phyloP scores from a whole-genome alignment of 2,888 invertebrate species.

The Dexiosoma caninum region DNA sequence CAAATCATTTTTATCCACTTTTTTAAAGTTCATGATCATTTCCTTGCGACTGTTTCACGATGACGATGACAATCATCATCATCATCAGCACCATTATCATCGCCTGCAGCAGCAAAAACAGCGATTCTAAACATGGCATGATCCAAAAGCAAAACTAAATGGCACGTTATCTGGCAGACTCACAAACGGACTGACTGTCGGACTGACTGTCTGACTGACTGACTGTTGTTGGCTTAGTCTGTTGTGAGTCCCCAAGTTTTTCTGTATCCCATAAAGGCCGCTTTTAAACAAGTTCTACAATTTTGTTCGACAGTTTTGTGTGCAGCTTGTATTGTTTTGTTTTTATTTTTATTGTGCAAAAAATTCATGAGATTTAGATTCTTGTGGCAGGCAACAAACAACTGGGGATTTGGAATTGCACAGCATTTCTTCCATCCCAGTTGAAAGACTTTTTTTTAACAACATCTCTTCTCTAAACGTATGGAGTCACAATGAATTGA shows the following conservation, averaged over 20 bases:
- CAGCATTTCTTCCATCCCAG: slow-evolving; percentile 17
- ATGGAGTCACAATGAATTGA: slow-evolving; percentile 28
- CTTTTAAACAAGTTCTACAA: slow-evolving; percentile 62
- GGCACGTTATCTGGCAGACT: not conserved
- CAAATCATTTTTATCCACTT: not conserved
- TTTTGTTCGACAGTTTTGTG: slow-evolving; percentile 21
- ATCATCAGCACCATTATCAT: slow-evolving; percentile 23
- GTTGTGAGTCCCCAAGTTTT: not conserved
- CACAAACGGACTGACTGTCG: not conserved
- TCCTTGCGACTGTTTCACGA: slow-evolving; percentile 9
- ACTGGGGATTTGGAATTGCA: slow-evolving; percentile 12
- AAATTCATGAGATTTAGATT: slow-evolving; percentile 43
- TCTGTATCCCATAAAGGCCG: slow-evolving; percentile 42
- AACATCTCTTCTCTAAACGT: slow-evolving; percentile 19
- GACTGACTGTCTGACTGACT: not conserved
- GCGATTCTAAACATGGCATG: slow-evolving; percentile 28
- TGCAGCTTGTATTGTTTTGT: slow-evolving; percentile 5
- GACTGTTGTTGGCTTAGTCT: not conserved
- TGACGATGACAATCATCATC: not conserved
- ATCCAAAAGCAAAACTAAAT: slow-evolving; percentile 14
- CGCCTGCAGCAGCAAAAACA: not conserved
- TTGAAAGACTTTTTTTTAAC: not conserved
- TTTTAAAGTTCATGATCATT: slow-evolving; percentile 44
- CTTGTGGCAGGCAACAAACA: slow-evolving; percentile 32
- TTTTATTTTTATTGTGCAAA: slow-evolving; percentile 5